Evolutionary conservation across 1,140 invertebrate genomes (phyloP), one percentile per base, ranked within the genome.

Genomic region (Zaprionus davidi): DNA sequence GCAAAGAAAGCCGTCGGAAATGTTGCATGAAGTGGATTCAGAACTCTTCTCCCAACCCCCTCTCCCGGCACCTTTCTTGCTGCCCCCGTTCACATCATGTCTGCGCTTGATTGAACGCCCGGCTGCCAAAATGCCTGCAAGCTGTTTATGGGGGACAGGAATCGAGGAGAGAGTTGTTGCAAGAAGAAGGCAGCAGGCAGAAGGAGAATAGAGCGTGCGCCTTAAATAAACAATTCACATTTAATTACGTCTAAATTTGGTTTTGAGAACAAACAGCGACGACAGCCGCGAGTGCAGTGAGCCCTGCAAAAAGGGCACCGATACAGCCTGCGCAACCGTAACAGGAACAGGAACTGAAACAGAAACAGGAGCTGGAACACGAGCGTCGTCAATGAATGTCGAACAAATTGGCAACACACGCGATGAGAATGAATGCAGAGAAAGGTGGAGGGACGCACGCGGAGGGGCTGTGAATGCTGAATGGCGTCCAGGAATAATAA

Each of bases 241-340:
- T 91, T 92, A 92, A 92, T 91, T 92, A 92, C 81, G 90, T 90
- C 86, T 92, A 92, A 92, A 92, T 91, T 91, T 92, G 90, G 90
- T 92, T 92, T 87, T 71, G 81, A 91, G 87, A 91, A 91, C 86
- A 92, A 92, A 92, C 90, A 92, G 81, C 86, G 88, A 82, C 76
- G 90, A 91, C 90, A 91, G 78, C 77, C 83, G 85, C 66, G 66
- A 78, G 62, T 76, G 56, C 64, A 65, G 59, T 58, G 58, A 66
- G 60, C 31, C n/a, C 53, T 20, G 22, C n/a, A 31, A 24, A 22
- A n/a, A 22, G 28, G 34, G n/a, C 9, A 34, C 31, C 31, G 31
- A 34, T 34, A 34, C 31, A 26, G 13, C 53, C 20, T 67, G 62
- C 26, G 55, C 34, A 36, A 17, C 26, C 20, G 57, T 31, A 64